Base-by-base conservation (phyloP, 2,888 invertebrate species). In the Drosophila villosipedis region DNA sequence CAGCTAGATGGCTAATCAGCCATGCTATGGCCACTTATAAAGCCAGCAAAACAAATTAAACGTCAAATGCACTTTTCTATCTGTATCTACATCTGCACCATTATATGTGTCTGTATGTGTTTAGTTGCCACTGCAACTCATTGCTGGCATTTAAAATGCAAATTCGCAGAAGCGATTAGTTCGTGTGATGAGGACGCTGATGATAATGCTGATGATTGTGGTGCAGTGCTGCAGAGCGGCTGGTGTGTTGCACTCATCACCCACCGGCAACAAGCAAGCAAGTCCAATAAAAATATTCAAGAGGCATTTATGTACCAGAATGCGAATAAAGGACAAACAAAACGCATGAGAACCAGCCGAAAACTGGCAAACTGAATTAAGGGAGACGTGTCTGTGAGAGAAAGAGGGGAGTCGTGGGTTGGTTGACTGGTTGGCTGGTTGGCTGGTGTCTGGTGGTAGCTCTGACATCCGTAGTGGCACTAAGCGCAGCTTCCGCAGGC, bases 241-340 rank as follows among this genome's bases (percentile, higher is more conserved):
- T 35, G 31, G 47, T n/a, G 33, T 28, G 53, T 39, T 68, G 39
- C 73, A 47, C 54, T 58, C 58, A 47, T 43, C 35, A 43, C 55
- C 68, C 53, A 52, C 63, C 39, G 58, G 54, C 76, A 72, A 59
- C 39, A 30, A 57, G n/a, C 37, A 28, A 70, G 72, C 72, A 75
- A 83, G 73, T 70, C 90, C 84, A 87, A 91, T 92, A 91, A 91
- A 91, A 91, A 90, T 85, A 90, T 91, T 84, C 89, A 75, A 87
- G 81, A 64, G 84, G 80, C 83, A 87, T 82, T 86, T 88, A 88
- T 86, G 86, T 73, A 69, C 33, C 47, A 67, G 64, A 74, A 67
- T 61, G 74, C 60, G 62, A 49, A 62, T 68, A 73, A 76, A 78
- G 80, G 33, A 25, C 66, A 65, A 68, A 68, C 74, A 70, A 80